Evolutionary conservation across 2,888 invertebrate species (phyloP), one percentile per base, ranked within the genome.

Genomic region (Carpatolechia fugitivella): DNA sequence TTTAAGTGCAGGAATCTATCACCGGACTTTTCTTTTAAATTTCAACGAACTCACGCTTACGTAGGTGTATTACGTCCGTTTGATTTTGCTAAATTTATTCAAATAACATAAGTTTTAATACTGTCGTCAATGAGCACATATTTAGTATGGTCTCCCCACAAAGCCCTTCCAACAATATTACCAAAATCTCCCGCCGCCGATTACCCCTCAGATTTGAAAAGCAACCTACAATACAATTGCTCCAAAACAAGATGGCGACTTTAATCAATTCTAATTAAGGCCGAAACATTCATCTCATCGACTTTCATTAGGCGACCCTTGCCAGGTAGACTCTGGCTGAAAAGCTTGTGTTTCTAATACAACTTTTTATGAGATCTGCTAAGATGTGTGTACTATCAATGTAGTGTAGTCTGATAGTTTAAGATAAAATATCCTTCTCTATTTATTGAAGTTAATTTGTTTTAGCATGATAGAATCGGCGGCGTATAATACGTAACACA

Each of bases 221-320:
- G 60, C 61, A 36, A 51, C 55, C 56, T 56, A 30, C 47, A 36
- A 33, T 61, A 63, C 50, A 59, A 60, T 58, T 59, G 60, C 56
- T 60, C 57, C 63, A 58, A 65, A 68, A 59, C 58, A 60, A 65
- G 61, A 68, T 63, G 69, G 67, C 66, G 69, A 74, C 70, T 76
- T 78, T 72, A 76, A 79, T 80, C 76, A 70, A 76, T 81, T 79
- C 74, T 76, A 77, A 82, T 82, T 80, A 76, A 72, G 75, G 66
- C 69, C 73, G 68, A 76, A 79, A 80, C 78, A 81, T 81, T 77
- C 71, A 74, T 82, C 77, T 73, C 76, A 78, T 80, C 74, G 74
- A 79, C 74, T 81, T 78, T 78, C 78, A 80, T 83, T 76, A 78
- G 67, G 59, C 72, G 73, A 72, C 72, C 78, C 76, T 78, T 72